phyloP scores from a whole-genome alignment of 2,888 invertebrate genomes.

The Idaea dimidiata region DNA sequence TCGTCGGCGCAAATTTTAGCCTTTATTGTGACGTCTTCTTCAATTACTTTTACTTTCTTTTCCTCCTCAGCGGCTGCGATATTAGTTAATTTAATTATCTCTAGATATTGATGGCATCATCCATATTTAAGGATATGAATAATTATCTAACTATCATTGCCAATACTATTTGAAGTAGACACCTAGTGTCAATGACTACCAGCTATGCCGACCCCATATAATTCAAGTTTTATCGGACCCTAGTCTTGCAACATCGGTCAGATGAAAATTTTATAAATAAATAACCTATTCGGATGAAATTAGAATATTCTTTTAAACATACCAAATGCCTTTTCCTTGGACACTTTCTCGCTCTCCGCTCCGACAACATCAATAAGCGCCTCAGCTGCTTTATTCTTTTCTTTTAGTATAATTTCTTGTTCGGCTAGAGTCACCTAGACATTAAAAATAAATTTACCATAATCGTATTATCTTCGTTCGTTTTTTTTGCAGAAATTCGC shows the following conservation, averaged over 20 bases:
- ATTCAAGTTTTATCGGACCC: too few species aligned
- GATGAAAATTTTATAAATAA: too few species aligned
- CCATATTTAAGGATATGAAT: too few species aligned
- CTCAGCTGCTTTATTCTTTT: conserved; percentile 95
- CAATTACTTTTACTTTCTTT: conserved; percentile 93
- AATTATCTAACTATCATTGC: too few species aligned
- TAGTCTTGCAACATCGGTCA: too few species aligned
- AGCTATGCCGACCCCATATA: too few species aligned
- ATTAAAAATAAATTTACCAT: neutral
- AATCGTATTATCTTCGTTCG: neutral
- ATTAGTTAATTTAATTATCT: neutral
- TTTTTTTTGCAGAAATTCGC: too few species aligned
- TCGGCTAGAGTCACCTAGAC: conserved; percentile 77
- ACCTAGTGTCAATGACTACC: too few species aligned
- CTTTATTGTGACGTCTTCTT: conserved; percentile 92
- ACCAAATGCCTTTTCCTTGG: conserved; percentile 91
- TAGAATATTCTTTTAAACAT: conserved; percentile 29
- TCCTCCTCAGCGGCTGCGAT: conserved; percentile 89
- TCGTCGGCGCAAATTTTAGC: conserved; percentile 94
- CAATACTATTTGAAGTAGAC: too few species aligned
- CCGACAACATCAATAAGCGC: conserved; percentile 92
- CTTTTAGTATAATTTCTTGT: conserved; percentile 91
- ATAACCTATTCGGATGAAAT: neutral
- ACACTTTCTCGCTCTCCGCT: conserved; percentile 94
- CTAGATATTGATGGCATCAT: too few species aligned